Conservation (phyloP, 2,888 invertebrate genomes). For the Philonicus albiceps region DNA sequence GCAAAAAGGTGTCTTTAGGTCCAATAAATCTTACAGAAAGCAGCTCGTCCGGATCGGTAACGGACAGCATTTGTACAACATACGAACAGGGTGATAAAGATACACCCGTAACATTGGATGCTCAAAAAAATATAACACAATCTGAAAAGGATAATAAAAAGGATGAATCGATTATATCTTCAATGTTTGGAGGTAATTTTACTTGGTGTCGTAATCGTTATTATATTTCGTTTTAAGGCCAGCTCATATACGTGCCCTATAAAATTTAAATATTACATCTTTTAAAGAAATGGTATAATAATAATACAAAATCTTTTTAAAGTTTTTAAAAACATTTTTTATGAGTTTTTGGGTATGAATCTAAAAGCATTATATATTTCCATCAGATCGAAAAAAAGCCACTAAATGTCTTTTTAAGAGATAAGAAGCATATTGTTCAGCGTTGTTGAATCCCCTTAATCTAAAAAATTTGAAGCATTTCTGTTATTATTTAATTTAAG, state of each 20-base stretch:
- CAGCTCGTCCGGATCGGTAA: constrained; percentile 70
- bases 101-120: neutral
- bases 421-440: too few species aligned
- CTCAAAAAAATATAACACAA: neutral
- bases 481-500: too few species aligned
- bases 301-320: too few species aligned
- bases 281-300: too few species aligned
- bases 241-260: neutral
- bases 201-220: neutral
- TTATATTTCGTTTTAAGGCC: neutral
- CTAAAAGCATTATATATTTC: too few species aligned
- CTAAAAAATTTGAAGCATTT: too few species aligned
- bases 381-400: too few species aligned
- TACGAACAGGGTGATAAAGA: constrained; percentile 63
- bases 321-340: too few species aligned
- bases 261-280: too few species aligned
- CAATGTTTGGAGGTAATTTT: constrained; percentile 64
- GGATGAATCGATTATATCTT: constrained; percentile 55
- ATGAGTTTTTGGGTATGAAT: too few species aligned
- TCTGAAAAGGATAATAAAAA: constrained; percentile 45
- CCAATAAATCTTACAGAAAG: constrained; percentile 66
- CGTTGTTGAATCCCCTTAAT: too few species aligned
- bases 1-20: constrained; percentile 13
- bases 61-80: constrained; percentile 70
- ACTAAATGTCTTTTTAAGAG: too few species aligned